Base-by-base conservation (phyloP, 92 coral and sea anemone genomes). In the Montipora capitata region DNA sequence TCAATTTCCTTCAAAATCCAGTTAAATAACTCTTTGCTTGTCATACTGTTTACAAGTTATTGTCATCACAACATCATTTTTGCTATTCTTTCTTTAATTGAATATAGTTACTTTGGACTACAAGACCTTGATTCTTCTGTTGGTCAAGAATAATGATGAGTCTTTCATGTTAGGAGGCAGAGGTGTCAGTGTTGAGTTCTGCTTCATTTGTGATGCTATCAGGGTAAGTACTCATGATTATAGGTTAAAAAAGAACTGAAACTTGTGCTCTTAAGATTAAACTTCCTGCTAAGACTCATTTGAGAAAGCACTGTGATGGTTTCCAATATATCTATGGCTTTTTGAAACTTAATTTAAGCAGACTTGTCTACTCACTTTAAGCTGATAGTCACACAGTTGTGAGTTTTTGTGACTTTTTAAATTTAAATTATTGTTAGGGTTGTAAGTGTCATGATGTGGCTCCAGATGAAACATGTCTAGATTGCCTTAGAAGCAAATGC, bases 171-270 rank as follows among this genome's bases (percentile, higher is more conserved):
- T 89, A 44, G 85, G 92, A 20, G 88, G 92, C 7, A 76, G 79
- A 18, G 87, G 91, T 13, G 44, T 81, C 70, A 52, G 45, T 88
- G 67, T 43, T 3, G 80, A 88, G 87, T 88, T 89, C 51, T 82
- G 92, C 71, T 82, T 76, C 42, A 77, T 83, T 62, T 89, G 92
- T 62, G 69, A 89, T 82, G 87, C 88, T 15, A 67, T 89, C 42
- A 77, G 92, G 88, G 92, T 89, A 56, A 13, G 74, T 27, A 40
- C 44, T 68, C 49, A 68, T 27, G 5, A 80, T 40, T 27, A 80
- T 80, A 65, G 41, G 40, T 10, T 68, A 15, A 17, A 68, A 10
- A 14, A 44, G 13, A 68, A 68, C 73, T 18, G 74, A 11, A 27
- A 68, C 74, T 68, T 38, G 74, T 68, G 42, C 74, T 15, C 42